A percentile compares a stretch with the other conserved stretches of the same genome.
These are phyloP conservation scores for Harpalus rufipes DNA, from an alignment of 2,888 invertebrate species.

Conservation along the genomic window DNA sequence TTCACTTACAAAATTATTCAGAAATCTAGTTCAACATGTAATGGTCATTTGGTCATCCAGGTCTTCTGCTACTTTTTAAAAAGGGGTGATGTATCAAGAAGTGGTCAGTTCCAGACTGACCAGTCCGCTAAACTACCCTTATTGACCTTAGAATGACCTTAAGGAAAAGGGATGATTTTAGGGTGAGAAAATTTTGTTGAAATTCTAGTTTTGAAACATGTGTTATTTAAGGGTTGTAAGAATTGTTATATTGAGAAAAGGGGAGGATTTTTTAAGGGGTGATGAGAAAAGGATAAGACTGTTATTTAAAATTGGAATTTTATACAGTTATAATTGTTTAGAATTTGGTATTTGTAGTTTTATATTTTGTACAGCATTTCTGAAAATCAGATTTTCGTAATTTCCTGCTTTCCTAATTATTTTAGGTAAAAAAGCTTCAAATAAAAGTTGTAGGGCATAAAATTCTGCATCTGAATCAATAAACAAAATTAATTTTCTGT, in stretches of 20 bases:
- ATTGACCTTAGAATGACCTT: background rate
- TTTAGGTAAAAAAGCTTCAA: too few relatives aligned
- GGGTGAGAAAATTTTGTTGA: slow-evolving; percentile 18
- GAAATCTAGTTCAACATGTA: background rate
- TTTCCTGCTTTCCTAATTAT: too few relatives aligned
- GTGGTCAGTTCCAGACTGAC: slow-evolving; percentile 5
- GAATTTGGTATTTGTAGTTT: too few relatives aligned
- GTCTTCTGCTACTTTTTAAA: too few relatives aligned
- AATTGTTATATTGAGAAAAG: background rate
- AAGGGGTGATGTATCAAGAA: background rate
- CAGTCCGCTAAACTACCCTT: slow-evolving; percentile 6
- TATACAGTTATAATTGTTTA: too few relatives aligned
- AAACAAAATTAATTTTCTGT: too few relatives aligned
- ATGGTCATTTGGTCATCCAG: background rate
- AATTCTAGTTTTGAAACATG: slow-evolving; percentile 70
- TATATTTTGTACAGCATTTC: too few relatives aligned
- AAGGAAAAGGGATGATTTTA: background rate
- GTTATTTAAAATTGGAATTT: too few relatives aligned
- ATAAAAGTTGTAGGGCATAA: too few relatives aligned
- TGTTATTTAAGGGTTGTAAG: slow-evolving; percentile 73
- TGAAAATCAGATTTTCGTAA: too few relatives aligned
- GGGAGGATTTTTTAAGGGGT: background rate
- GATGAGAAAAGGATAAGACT: background rate
- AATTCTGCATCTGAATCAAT: too few relatives aligned
- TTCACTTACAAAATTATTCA: background rate